Conservation (phyloP, 2,113 vertebrate species). For the Rhineura floridana region DNA sequence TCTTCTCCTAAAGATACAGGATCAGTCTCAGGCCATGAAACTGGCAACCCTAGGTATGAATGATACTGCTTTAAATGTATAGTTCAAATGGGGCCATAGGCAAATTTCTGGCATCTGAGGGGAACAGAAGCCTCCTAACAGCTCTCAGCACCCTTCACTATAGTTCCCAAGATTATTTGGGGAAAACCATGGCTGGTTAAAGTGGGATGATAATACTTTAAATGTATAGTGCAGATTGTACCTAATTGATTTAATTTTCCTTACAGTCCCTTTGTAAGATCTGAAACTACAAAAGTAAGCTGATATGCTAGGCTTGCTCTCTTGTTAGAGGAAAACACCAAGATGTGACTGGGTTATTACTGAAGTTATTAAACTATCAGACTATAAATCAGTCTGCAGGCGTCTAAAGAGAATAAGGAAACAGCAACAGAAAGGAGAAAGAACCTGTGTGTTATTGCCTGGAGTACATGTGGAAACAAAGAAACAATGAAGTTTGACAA, state of each 20-base stretch:
- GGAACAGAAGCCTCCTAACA: no score
- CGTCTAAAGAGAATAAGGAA: slow-evolving; percentile 28
- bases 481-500: slow-evolving; percentile 28
- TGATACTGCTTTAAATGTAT: no score
- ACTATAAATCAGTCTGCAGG: background rate
- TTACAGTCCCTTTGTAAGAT: background rate
- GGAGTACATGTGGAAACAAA: slow-evolving; percentile 25
- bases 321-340: background rate
- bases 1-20: no score
- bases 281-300: background rate
- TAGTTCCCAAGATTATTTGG: no score
- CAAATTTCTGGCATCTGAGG: no score
- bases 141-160: no score
- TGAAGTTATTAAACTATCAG: background rate
- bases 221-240: no score
- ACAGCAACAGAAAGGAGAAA: slow-evolving; percentile 4
- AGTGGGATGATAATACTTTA: no score
- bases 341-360: background rate
- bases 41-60: no score
- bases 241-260: background rate
- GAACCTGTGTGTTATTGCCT: slow-evolving; percentile 23
- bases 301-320: background rate
- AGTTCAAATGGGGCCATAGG: no score
- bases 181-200: no score
- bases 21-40: no score